These are phyloP conservation scores for Phrixothrix hirtus DNA, from an alignment of 2,888 invertebrate species.

Conservation along the genomic window DNA sequence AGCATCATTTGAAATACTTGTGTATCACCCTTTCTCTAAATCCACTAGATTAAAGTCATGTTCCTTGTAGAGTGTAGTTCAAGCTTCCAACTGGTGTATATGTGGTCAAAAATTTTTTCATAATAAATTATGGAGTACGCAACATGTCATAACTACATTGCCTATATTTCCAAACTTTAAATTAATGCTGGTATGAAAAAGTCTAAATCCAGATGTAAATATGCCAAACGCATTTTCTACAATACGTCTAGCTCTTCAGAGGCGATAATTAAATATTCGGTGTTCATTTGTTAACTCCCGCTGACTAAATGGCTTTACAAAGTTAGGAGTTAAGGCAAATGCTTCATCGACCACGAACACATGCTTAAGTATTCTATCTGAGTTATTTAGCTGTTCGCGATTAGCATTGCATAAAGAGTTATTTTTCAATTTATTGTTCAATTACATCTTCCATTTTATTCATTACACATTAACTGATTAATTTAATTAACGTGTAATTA, in stretches of 20 bases:
- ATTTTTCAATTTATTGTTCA: not conserved
- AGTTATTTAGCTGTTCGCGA: not conserved
- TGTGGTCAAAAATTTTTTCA: too few relatives aligned
- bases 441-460: not conserved
- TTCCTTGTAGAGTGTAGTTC: too few relatives aligned
- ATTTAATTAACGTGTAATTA: too few relatives aligned
- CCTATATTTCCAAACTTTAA: not conserved
- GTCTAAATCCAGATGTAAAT: not conserved
- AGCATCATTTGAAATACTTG: too few relatives aligned
- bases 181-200: not conserved
- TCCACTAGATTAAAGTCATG: too few relatives aligned
- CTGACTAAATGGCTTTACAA: not conserved
- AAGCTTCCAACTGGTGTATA: not conserved
- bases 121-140: not conserved
- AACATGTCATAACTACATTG: not conserved
- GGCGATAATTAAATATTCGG: too few relatives aligned
- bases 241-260: not conserved
- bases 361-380: too few relatives aligned
- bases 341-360: too few relatives aligned
- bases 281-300: not conserved
- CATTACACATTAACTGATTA: too few relatives aligned
- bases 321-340: not conserved
- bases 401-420: not conserved
- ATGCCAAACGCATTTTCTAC: too few relatives aligned
- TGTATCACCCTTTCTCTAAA: too few relatives aligned